These are phyloP conservation scores for Fissipunctia ypsillon DNA, from an alignment of 2,888 invertebrate genomes.

Conservation along the genomic window DNA sequence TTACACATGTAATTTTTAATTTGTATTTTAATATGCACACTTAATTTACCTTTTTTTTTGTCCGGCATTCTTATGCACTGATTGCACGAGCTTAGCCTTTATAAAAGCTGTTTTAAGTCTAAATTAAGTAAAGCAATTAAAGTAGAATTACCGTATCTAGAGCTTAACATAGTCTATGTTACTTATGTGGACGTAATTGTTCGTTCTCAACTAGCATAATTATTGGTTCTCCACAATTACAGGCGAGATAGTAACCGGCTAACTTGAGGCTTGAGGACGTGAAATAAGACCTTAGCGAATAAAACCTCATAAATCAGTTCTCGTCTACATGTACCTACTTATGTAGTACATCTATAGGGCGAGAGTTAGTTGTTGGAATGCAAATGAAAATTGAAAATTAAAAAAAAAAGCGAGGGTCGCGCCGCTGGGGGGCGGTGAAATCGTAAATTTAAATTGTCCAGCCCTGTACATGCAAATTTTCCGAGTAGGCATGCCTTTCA, in stretches of 20 bases:
- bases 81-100: slow-evolving; percentile 7
- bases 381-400: slow-evolving; percentile 90
- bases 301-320: slow-evolving; percentile 66
- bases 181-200: slow-evolving; percentile 44
- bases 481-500: slow-evolving; percentile 82
- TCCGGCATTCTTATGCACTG: slow-evolving; percentile 10
- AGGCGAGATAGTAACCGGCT: slow-evolving; percentile 51
- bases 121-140: slow-evolving; percentile 29
- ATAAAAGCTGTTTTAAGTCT: neutral
- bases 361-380: slow-evolving; percentile 84
- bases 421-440: slow-evolving; percentile 83
- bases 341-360: slow-evolving; percentile 69
- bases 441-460: slow-evolving; percentile 90
- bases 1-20: slow-evolving; percentile 59
- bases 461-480: slow-evolving; percentile 89
- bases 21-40: slow-evolving; percentile 32
- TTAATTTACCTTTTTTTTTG: slow-evolving; percentile 19
- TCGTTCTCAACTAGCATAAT: slow-evolving; percentile 56
- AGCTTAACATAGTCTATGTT: slow-evolving; percentile 18
- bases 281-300: slow-evolving; percentile 54
- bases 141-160: slow-evolving; percentile 25
- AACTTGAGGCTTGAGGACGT: slow-evolving; percentile 38
- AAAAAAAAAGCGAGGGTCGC: slow-evolving; percentile 89
- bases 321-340: slow-evolving; percentile 62
- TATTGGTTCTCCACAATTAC: slow-evolving; percentile 45